Conservation (phyloP, 2,113 vertebrate genomes). For the Takifugu bimaculatus region DNA sequence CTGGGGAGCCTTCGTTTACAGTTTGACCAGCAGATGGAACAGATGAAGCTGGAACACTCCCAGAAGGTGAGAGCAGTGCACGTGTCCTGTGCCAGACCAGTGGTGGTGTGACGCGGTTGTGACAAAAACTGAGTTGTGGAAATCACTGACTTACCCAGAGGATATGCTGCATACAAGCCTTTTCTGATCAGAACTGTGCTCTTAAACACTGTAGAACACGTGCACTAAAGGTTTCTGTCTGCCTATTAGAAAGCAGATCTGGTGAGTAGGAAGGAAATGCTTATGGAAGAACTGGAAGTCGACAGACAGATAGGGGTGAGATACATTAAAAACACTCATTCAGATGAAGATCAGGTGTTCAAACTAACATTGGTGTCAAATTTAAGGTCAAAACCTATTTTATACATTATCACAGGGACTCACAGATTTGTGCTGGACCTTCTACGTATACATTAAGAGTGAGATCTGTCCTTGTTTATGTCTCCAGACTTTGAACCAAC, state of each 20-base stretch:
- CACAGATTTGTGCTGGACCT: too few species aligned
- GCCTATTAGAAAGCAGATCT: conserved; percentile 73
- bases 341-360: too few species aligned
- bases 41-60: conserved; percentile 55
- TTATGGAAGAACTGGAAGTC: conserved; percentile 70
- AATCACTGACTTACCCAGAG: conserved; percentile 72
- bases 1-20: conserved; percentile 70
- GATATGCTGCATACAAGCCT: conserved; percentile 78
- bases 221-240: background rate
- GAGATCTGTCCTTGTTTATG: background rate
- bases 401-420: too few species aligned
- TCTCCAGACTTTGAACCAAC: too few species aligned
- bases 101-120: too few species aligned
- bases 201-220: background rate
- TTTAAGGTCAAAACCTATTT: background rate
- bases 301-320: conserved; percentile 54
- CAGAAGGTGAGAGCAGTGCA: conserved; percentile 73
- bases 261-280: conserved; percentile 71
- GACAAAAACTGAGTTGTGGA: conserved; percentile 79
- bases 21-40: conserved; percentile 67
- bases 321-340: too few species aligned
- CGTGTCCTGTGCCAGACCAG: too few species aligned
- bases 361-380: too few species aligned
- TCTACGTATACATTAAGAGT: too few species aligned
- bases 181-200: background rate